Evolutionary conservation across 2,797 vertebrate genomes (phyloP), one percentile per base, ranked within the genome.

Genomic region (Fistularia commersonii): DNA sequence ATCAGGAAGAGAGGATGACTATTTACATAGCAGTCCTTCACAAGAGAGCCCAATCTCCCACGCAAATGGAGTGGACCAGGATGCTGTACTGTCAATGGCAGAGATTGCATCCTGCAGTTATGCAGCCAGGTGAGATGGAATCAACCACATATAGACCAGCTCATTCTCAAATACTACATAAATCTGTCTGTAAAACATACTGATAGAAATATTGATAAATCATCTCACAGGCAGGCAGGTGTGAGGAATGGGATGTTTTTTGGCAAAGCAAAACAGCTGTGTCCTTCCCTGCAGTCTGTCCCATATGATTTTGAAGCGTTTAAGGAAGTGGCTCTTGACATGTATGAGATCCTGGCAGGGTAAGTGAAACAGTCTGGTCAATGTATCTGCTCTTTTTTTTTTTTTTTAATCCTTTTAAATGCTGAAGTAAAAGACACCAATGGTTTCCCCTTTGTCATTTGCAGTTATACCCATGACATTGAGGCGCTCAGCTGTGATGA

Each of bases 41-140:
- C 91, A 91, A 81, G 91, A 93, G 49, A 88, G 72, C 78, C 83
- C 76, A 0, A 87, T 90, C 54, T 82, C 75, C 46, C 48, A 76
- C 1, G 37, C 71, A 52, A 95, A 93, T 56, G 89, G 92, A 66
- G 49, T 87, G 40, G 88, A 92, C 64, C 81, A 80, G 1, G 54
- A 93, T 48, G 64, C 76, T 44, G 59, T 90, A 51, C 87, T 94
- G 39, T 99, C 97, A 38, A 96, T 95, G 92, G 97, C 97, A 69
- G 97, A 99, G 89, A 97, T 99, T 63, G 97, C 97, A 40, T 99
- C 97, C 48, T 99, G 97, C 77, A 99, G 95, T 85, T 99, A 99
- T 34, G 96, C 97, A 84, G 97, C 97, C 62, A 94, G 97, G 97
- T 99, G 87, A 54, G 14, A 41, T 8, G 1, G 11, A 38, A 41